Evolutionary conservation across 2,888 invertebrate species (phyloP).

Genomic region (Yponomeuta cagnagella): DNA sequence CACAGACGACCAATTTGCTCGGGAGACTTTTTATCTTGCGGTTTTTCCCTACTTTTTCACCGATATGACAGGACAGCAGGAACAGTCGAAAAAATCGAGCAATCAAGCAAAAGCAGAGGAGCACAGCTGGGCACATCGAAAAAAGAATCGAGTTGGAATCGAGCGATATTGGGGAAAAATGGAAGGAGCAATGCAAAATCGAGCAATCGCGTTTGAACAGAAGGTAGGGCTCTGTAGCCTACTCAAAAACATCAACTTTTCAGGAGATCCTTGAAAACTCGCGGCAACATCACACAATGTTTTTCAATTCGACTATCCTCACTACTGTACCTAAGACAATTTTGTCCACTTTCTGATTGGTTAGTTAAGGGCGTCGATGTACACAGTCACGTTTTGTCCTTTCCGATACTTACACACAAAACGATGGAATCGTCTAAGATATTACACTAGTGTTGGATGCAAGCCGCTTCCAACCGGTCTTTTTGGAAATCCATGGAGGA

Average conservation of each 20-base stretch:
- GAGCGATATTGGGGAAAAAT: background rate
- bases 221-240: background rate
- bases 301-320: no score
- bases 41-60: constrained; percentile 55
- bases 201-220: background rate
- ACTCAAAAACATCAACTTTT: background rate
- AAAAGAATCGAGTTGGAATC: constrained; percentile 8
- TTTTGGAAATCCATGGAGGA: no score
- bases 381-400: no score
- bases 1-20: constrained; percentile 74
- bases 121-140: constrained; percentile 20
- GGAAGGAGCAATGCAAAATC: background rate
- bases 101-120: constrained; percentile 67
- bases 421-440: no score
- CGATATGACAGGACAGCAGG: constrained; percentile 71
- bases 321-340: no score
- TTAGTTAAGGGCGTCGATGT: no score
- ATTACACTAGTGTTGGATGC: no score
- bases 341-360: no score
- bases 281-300: no score
- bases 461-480: no score
- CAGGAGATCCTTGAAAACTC: no score
- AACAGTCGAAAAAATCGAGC: constrained; percentile 55
- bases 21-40: constrained; percentile 61
- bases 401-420: no score